Percentiles rank a stretch among this genome's conserved stretches.
These are phyloP conservation scores for Psammodynastes pulverulentus DNA, from an alignment of 2,113 vertebrate species.

Conservation along the genomic window DNA sequence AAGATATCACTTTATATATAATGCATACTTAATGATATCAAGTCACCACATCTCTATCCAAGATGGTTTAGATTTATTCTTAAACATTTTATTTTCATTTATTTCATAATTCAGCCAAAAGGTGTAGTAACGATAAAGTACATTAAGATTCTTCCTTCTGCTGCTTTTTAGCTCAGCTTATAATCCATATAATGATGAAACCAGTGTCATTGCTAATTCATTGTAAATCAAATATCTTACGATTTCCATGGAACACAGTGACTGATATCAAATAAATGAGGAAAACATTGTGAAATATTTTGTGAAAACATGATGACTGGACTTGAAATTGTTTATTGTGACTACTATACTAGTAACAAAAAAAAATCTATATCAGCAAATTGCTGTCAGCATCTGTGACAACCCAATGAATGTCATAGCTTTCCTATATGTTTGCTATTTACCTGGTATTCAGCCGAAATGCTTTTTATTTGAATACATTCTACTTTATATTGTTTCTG, in stretches of 20 bases:
- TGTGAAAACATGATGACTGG: neutral
- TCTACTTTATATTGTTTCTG: neutral
- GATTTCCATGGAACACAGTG: neutral
- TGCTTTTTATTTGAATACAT: neutral
- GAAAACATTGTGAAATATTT: neutral
- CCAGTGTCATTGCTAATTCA: neutral
- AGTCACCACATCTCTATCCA: neutral
- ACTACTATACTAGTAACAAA: neutral
- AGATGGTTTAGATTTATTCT: neutral
- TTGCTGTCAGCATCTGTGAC: neutral
- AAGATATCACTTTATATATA: neutral
- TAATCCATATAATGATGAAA: neutral
- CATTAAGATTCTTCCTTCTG: neutral
- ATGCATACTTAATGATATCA: neutral
- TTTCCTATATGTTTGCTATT: neutral
- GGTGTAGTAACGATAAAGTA: neutral
- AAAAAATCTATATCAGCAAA: neutral
- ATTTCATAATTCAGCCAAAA: neutral
- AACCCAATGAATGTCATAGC: neutral
- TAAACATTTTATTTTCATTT: constrained; percentile 8
- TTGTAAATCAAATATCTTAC: neutral
- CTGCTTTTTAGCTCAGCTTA: neutral
- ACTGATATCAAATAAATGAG: neutral
- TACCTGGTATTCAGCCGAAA: neutral
- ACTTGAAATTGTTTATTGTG: neutral